Base-by-base conservation (phyloP, 2,797 vertebrate genomes). In the Tenualosa ilisha region DNA sequence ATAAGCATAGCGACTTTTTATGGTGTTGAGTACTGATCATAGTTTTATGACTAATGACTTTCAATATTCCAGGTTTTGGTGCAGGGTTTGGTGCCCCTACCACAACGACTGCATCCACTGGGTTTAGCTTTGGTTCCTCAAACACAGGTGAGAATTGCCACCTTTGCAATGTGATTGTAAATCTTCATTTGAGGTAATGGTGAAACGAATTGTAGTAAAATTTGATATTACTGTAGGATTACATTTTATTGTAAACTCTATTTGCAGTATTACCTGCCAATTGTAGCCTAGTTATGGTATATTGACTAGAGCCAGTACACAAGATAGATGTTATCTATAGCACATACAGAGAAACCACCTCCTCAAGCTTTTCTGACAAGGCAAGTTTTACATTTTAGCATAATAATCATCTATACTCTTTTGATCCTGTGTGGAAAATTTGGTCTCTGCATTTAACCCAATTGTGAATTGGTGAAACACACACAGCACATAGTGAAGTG, bases 121-220 rank as follows among this genome's bases (percentile, higher is more conserved):
- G 96, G 87, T 96, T 96, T 87, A 92, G 95, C 24, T 96, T 96
- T 87, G 95, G 95, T 86, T 88, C 95, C 85, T 91, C 94, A 53
- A 92, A 88, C 88, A 94, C 95, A 86, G 96, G 96, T 96, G 93
- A 88, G 89, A 84, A 20, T 22, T 6, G 37, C 1, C 20, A 43
- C 72, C 31, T 17, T 13, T 72, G 26, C 37, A 75, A 40, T 40
- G 13, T 72, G 68, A 20, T 26, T 72, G 31, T 43, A 75, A 75
- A 20, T 13, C 15, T 43, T 13, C 17, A 20, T 75, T 75, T 2
- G 12, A 37, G 31, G 6, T 43, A 40, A 75, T 75, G 65, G 13
- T 13, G 37, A 72, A n/a, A n/a, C 6, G 1, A 63, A 8, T 63
- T n/a, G 24, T 63, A 63, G 61, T 63, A 63, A 9, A 22, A 68